Conservation (phyloP, 2,888 invertebrate genomes). For the Carterocephalus palaemon region DNA sequence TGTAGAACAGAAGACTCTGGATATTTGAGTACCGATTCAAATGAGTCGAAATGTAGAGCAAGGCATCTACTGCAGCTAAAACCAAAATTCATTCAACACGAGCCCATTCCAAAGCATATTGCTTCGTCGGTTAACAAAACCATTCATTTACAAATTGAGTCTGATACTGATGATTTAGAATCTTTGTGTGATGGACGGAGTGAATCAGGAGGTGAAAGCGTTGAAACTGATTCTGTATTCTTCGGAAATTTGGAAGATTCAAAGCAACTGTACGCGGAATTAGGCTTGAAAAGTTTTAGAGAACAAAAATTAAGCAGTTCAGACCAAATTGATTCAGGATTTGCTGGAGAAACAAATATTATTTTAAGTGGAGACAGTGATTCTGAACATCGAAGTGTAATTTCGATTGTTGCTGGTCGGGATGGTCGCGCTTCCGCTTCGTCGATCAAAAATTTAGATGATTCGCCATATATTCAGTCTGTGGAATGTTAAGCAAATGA, state of each 20-base stretch:
- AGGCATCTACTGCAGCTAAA: slow-evolving; percentile 68
- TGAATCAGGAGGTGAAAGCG: slow-evolving; percentile 91
- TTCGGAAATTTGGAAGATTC: slow-evolving; percentile 84
- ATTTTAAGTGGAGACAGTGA: slow-evolving; percentile 72
- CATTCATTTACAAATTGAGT: slow-evolving; percentile 59
- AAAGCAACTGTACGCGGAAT: slow-evolving; percentile 62
- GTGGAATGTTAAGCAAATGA: slow-evolving; percentile 53
- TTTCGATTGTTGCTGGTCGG: slow-evolving; percentile 66
- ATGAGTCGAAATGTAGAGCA: slow-evolving; percentile 77
- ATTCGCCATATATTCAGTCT: slow-evolving; percentile 58
- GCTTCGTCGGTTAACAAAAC: slow-evolving; percentile 44
- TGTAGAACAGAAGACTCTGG: slow-evolving; percentile 85
- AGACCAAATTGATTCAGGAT: slow-evolving; percentile 71
- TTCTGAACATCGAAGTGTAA: slow-evolving; percentile 71
- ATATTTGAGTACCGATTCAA: slow-evolving; percentile 90
- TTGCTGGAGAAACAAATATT: slow-evolving; percentile 69
- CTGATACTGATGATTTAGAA: slow-evolving; percentile 86
- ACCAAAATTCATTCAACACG: slow-evolving; percentile 50
- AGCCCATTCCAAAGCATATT: slow-evolving; percentile 41
- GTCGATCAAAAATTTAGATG: slow-evolving; percentile 57
- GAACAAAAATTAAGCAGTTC: slow-evolving; percentile 45
- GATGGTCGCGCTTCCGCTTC: slow-evolving; percentile 58
- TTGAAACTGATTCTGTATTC: slow-evolving; percentile 92
- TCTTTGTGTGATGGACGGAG: slow-evolving; percentile 88
- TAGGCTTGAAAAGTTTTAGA: slow-evolving; percentile 53